Conservation (phyloP, 2,888 invertebrate genomes). For the Drosophila merina region DNA sequence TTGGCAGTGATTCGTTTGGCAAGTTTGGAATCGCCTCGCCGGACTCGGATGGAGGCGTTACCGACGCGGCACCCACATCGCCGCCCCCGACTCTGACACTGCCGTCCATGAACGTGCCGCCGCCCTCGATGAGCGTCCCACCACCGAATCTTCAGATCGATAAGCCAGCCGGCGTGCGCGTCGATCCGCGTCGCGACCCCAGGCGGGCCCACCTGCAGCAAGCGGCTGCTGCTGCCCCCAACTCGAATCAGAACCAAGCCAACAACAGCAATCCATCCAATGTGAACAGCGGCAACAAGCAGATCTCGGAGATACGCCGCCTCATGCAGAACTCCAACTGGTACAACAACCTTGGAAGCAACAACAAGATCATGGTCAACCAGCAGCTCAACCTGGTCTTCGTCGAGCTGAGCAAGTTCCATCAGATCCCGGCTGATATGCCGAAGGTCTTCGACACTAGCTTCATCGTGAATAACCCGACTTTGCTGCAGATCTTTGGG, state of each 20-base stretch:
- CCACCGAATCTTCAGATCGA: slow-evolving; percentile 25
- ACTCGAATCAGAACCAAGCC: neutral
- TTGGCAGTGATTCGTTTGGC: neutral
- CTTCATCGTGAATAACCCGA: slow-evolving; percentile 85
- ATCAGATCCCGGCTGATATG: slow-evolving; percentile 86
- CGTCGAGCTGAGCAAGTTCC: slow-evolving; percentile 86
- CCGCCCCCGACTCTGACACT: slow-evolving; percentile 39
- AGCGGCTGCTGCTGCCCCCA: neutral
- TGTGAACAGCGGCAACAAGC: slow-evolving; percentile 54
- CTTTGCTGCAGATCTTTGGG: slow-evolving; percentile 86
- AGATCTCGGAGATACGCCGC: slow-evolving; percentile 86
- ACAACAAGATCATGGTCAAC: slow-evolving; percentile 89
- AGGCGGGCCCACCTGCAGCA: slow-evolving; percentile 50
- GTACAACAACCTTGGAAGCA: slow-evolving; percentile 89
- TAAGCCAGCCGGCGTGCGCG: slow-evolving; percentile 5
- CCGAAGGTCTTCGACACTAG: slow-evolving; percentile 86
- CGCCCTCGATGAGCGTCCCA: slow-evolving; percentile 45
- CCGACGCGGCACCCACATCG: slow-evolving; percentile 53
- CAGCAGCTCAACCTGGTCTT: slow-evolving; percentile 88
- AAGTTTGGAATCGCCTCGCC: slow-evolving; percentile 72
- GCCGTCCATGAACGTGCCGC: slow-evolving; percentile 31
- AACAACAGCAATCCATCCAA: neutral
- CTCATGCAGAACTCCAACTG: slow-evolving; percentile 88
- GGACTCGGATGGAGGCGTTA: slow-evolving; percentile 49
- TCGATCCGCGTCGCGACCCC: slow-evolving; percentile 66